A percentile compares a stretch with the other conserved stretches of the same genome.
Conservation (phyloP, 2,888 invertebrate species). For the Aphidoletes aphidimyza region DNA sequence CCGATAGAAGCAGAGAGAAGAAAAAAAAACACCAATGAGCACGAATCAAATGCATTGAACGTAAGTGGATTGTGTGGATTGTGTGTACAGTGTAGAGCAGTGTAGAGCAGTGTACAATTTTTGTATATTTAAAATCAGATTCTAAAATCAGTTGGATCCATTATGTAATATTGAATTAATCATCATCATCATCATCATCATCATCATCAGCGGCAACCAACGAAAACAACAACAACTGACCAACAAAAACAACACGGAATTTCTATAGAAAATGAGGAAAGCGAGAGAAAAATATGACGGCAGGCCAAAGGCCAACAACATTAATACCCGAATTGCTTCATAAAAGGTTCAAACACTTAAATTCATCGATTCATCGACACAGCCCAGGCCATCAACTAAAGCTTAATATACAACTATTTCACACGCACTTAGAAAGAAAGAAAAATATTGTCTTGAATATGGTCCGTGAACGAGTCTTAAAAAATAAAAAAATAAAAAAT, state of each 20-base stretch:
- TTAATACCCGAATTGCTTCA: not conserved
- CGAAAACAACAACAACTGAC: not conserved
- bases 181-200: slow-evolving; percentile 35
- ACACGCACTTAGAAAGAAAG: not conserved
- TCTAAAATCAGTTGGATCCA: not conserved
- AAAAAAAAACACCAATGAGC: no score
- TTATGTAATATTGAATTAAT: slow-evolving; percentile 36
- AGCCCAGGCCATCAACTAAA: not conserved
- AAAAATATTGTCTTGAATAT: no score
- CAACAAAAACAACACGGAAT: not conserved
- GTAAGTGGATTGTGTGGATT: no score
- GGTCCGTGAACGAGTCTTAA: no score
- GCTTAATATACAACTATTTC: not conserved
- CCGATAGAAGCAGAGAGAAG: no score
- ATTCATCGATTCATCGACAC: not conserved
- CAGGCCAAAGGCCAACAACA: slow-evolving; percentile 2
- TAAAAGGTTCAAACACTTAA: not conserved
- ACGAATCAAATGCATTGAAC: not conserved
- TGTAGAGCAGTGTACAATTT: not conserved
- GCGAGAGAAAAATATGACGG: not conserved
- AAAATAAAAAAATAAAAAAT: no score
- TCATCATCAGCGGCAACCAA: not conserved
- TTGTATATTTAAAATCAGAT: not conserved
- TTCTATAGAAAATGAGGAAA: not conserved
- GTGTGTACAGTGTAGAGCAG: not conserved